A percentile compares a stretch with the other conserved stretches of the same genome.
These are phyloP conservation scores for Ormyrus thymus DNA, from an alignment of 2,888 invertebrate genomes.

Conservation along the genomic window DNA sequence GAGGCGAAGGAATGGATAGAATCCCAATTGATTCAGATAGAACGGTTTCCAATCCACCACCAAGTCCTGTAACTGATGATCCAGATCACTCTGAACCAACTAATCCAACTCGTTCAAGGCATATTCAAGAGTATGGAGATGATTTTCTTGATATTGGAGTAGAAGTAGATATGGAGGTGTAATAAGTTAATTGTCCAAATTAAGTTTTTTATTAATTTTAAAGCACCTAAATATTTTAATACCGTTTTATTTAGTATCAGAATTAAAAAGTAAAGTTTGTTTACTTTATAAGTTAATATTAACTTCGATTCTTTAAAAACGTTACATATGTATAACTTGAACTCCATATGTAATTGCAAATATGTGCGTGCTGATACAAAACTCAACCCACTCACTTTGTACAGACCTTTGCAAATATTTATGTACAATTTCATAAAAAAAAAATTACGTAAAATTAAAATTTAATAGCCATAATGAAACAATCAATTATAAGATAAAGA, in stretches of 20 bases:
- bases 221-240: conserved; percentile 31
- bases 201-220: conserved; percentile 37
- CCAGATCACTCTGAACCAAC: conserved; percentile 70
- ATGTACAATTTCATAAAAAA: conserved; percentile 50
- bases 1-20: conserved; percentile 72
- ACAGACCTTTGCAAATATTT: conserved; percentile 54
- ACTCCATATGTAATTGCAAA: conserved; percentile 53
- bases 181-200: conserved; percentile 73
- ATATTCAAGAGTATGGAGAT: conserved; percentile 79
- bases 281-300: conserved; percentile 32
- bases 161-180: conserved; percentile 84
- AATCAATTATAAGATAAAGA: conserved; percentile 43
- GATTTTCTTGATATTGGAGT: conserved; percentile 83
- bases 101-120: conserved; percentile 67
- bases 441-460: conserved; percentile 44
- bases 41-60: conserved; percentile 84
- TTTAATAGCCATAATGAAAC: conserved; percentile 42
- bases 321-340: conserved; percentile 28
- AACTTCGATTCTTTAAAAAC: conserved; percentile 33
- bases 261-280: conserved; percentile 22
- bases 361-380: conserved; percentile 44
- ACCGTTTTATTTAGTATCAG: conserved; percentile 47
- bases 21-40: conserved; percentile 72
- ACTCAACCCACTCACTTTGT: conserved; percentile 49
- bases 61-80: conserved; percentile 87